Percentiles rank a stretch among this genome's conserved stretches.
Conservation (phyloP, 2,797 vertebrate genomes). For the Cynopterus sphinx region DNA sequence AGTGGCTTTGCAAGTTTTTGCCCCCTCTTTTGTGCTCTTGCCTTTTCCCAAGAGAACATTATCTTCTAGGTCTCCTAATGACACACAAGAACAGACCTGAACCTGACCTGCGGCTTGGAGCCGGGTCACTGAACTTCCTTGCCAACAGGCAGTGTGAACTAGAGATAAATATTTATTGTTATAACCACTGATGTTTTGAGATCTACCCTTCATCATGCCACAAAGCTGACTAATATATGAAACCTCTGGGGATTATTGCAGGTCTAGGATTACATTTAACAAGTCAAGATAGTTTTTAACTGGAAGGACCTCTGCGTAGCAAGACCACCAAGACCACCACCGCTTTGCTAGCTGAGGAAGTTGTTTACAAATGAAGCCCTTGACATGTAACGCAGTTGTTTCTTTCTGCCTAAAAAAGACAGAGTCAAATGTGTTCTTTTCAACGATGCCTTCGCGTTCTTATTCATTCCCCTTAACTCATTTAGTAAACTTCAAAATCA, state of each 20-base stretch:
- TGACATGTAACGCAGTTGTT: neutral
- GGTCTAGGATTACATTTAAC: neutral
- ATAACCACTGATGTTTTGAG: neutral
- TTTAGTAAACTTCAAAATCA: conserved; percentile 13
- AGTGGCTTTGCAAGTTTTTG: neutral
- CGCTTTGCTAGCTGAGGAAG: neutral
- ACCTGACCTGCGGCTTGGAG: neutral
- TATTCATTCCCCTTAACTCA: neutral
- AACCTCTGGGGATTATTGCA: neutral
- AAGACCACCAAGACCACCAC: neutral
- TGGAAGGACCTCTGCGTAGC: neutral
- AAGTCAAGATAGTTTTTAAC: neutral
- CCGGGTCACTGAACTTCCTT: neutral
- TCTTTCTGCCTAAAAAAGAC: neutral
- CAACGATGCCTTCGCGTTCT: neutral
- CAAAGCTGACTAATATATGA: neutral
- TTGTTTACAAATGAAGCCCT: neutral
- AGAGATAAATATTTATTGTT: neutral
- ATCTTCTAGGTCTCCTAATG: neutral
- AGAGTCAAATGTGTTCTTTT: neutral
- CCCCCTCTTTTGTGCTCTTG: neutral
- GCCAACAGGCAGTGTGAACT: neutral
- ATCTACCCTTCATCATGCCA: neutral
- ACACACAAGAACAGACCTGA: neutral
- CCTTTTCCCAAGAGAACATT: neutral